Evolutionary conservation across 2,113 vertebrate genomes (phyloP), one percentile per base, ranked within the genome.

Genomic region (Forbesichthys papilliferus): DNA sequence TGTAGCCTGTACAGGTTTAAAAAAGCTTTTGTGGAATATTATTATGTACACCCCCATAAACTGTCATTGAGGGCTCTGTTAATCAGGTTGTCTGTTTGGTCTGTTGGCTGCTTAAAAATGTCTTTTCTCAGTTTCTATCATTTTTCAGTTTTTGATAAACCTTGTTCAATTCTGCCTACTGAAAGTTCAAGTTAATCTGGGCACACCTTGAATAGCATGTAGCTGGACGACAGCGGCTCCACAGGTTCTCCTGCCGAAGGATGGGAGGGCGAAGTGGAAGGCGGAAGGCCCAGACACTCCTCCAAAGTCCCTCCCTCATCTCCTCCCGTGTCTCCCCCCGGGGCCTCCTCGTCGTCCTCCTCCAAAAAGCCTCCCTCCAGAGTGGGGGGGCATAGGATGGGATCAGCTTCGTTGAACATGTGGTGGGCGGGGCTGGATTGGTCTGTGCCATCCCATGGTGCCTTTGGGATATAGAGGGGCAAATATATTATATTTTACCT

Each of bases 371-470:
- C 90, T 0, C 91, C 48, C 85, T 91, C 92, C 72, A 93, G 84
- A 3, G 83, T 36, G 1, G 88, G 86, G 0, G 91, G 86, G 0
- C 92, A 90, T 54, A 93, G 84, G 75, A 93, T 93, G 0, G 92
- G 90, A 64, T 93, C 93, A 0, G 92, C 88, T 33, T 93, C 93
- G 1, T 93, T 92, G 81, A 93, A 93, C 89, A 94, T 93, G 77
- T 93, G 91, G 61, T 93, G 90, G 47, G 91, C 87, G 0, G 90
- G 85, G 57, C 91, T 90, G 59, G 90, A 84, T 74, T 91, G 91
- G 67, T 93, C 91, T 0, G 90, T 81, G 14, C 86, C 78, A 52
- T 92, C 93, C 93, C 93, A 94, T 3, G 89, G 87, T 42, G 92
- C 85, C 89, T 91, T 27, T 27, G 64, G 48, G 49, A 48, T 3